Conservation (phyloP, 2,113 vertebrate species). For the Arothron firmamentum region DNA sequence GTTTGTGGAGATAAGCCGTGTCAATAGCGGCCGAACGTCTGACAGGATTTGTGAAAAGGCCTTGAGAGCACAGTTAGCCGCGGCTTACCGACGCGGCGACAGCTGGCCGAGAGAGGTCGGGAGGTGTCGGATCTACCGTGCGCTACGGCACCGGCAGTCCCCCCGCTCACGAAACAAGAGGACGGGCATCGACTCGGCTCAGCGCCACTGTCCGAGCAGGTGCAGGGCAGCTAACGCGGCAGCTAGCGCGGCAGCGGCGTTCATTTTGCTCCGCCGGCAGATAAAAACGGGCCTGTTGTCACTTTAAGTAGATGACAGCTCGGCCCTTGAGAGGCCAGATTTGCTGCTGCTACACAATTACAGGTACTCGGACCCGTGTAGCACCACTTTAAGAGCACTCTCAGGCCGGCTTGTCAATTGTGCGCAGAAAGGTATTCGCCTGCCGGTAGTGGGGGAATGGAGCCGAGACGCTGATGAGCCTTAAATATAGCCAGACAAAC, state of each 20-base stretch:
- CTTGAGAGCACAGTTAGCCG: slow-evolving; percentile 69
- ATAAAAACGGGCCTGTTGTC: slow-evolving; percentile 82
- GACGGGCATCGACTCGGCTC: slow-evolving; percentile 45
- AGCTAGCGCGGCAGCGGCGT: slow-evolving; percentile 33
- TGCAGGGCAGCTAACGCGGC: no score
- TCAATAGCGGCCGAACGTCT: slow-evolving; percentile 75
- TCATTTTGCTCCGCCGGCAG: slow-evolving; percentile 44
- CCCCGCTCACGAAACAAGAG: slow-evolving; percentile 45
- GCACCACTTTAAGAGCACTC: slow-evolving; percentile 93
- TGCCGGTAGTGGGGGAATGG: slow-evolving; percentile 78
- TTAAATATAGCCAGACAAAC: slow-evolving; percentile 74
- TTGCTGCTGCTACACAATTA: slow-evolving; percentile 91
- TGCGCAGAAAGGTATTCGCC: slow-evolving; percentile 90
- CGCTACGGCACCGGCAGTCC: slow-evolving; percentile 54
- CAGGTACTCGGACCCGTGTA: slow-evolving; percentile 92
- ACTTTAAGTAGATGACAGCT: slow-evolving; percentile 93
- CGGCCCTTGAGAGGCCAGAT: slow-evolving; percentile 85
- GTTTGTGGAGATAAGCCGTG: slow-evolving; percentile 75
- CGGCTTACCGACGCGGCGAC: slow-evolving; percentile 75
- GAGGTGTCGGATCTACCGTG: slow-evolving; percentile 61
- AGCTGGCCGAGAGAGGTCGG: slow-evolving; percentile 74
- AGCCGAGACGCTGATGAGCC: slow-evolving; percentile 85
- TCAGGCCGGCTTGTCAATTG: slow-evolving; percentile 86
- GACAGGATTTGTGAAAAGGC: slow-evolving; percentile 74
- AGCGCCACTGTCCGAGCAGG: slow-evolving; percentile 53